Conservation (phyloP, 2,888 invertebrate species). For the Temnothorax rugatulus region DNA sequence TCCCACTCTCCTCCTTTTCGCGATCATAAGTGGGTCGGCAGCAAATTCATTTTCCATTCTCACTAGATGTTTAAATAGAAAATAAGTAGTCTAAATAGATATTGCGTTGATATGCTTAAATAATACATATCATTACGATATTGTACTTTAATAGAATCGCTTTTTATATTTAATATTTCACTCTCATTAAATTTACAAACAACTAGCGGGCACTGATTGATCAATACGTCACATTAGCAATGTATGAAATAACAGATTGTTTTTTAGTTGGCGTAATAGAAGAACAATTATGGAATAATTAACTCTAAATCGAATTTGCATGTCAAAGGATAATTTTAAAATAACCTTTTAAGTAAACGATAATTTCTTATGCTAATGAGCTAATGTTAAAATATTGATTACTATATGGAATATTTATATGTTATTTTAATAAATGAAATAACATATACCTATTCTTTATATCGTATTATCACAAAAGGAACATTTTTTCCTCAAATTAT, state of each 20-base stretch:
- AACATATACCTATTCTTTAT: background rate
- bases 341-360: background rate
- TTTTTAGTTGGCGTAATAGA: background rate
- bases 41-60: conserved; percentile 48
- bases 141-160: background rate
- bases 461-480: background rate
- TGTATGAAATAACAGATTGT: background rate
- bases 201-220: background rate
- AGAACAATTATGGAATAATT: background rate
- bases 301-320: background rate
- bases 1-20: background rate
- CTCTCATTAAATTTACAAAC: background rate
- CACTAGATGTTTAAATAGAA: conserved; percentile 61
- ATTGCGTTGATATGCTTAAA: background rate
- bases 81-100: background rate
- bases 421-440: background rate
- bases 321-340: background rate
- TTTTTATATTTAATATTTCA: background rate
- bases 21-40: conserved; percentile 61
- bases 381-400: conserved; percentile 2
- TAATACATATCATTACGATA: background rate
- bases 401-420: background rate
- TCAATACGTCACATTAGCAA: background rate
- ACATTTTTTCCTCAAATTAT: conserved; percentile 1
- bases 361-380: background rate